Evolutionary conservation across 2,797 vertebrate genomes (phyloP).

Genomic region (Antennarius maculatus): DNA sequence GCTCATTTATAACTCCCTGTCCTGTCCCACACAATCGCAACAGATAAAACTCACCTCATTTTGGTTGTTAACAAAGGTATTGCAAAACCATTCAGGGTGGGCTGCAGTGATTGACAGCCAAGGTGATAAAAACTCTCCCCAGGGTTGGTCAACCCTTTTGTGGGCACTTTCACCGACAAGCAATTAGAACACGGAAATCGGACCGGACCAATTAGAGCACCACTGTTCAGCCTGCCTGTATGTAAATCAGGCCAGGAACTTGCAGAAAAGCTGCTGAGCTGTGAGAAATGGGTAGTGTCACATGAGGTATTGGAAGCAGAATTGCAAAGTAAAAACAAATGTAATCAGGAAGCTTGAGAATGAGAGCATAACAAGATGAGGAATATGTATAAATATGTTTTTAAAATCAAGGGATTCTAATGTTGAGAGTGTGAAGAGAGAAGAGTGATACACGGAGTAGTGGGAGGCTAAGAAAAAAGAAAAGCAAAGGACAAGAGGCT

Average conservation of each 20-base stretch:
- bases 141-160: constrained; percentile 30
- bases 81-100: constrained; percentile 31
- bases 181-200: constrained; percentile 65
- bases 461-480: constrained; percentile 34
- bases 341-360: constrained; percentile 32
- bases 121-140: constrained; percentile 25
- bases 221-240: constrained; percentile 41
- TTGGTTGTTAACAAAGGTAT: background rate
- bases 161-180: constrained; percentile 58
- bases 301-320: constrained; percentile 21
- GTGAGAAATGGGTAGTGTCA: constrained; percentile 10
- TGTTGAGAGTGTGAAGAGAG: constrained; percentile 40
- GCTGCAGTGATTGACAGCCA: constrained; percentile 47
- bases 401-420: constrained; percentile 39
- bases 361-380: background rate
- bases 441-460: constrained; percentile 11
- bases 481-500: constrained; percentile 41
- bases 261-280: constrained; percentile 41
- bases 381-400: constrained; percentile 14
- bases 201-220: constrained; percentile 63
- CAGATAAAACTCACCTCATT: background rate
- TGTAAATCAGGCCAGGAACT: constrained; percentile 55
- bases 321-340: constrained; percentile 29
- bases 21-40: background rate
- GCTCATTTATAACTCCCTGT: background rate